These are phyloP conservation scores for Parnassius smintheus DNA, from an alignment of 2,888 invertebrate species.

Conservation along the genomic window DNA sequence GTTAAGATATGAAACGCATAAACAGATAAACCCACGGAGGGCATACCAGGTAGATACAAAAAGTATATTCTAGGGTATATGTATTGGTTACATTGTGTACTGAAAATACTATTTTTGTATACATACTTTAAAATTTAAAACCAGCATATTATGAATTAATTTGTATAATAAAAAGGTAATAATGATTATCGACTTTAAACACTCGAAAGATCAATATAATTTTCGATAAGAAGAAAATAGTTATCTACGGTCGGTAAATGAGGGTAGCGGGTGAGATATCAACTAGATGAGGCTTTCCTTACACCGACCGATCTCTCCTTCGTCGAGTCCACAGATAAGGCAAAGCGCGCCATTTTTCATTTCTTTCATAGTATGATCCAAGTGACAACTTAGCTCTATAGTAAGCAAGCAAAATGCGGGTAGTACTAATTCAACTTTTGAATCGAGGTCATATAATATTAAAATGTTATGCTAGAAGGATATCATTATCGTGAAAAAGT, in stretches of 20 bases:
- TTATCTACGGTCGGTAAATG: conserved; percentile 48
- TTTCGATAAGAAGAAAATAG: conserved; percentile 45
- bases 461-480: conserved; percentile 19
- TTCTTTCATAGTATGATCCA: conserved; percentile 52
- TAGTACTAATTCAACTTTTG: conserved; percentile 14
- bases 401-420: conserved; percentile 11
- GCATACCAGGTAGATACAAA: too few species aligned
- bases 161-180: neutral
- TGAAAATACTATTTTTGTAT: too few species aligned
- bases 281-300: conserved; percentile 53
- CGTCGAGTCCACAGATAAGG: conserved; percentile 55
- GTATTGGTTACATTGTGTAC: too few species aligned
- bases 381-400: conserved; percentile 37
- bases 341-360: conserved; percentile 63
- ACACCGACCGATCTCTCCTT: conserved; percentile 53
- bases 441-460: conserved; percentile 19
- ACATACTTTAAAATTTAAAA: too few species aligned
- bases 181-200: neutral
- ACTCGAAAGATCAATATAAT: conserved; percentile 8
- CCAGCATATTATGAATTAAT: too few species aligned
- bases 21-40: too few species aligned
- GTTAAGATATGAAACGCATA: too few species aligned
- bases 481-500: neutral
- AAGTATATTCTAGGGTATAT: too few species aligned
- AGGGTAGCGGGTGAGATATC: conserved; percentile 47